These are phyloP conservation scores for Aplochiton taeniatus DNA, from an alignment of 2,797 vertebrate species.

Conservation along the genomic window DNA sequence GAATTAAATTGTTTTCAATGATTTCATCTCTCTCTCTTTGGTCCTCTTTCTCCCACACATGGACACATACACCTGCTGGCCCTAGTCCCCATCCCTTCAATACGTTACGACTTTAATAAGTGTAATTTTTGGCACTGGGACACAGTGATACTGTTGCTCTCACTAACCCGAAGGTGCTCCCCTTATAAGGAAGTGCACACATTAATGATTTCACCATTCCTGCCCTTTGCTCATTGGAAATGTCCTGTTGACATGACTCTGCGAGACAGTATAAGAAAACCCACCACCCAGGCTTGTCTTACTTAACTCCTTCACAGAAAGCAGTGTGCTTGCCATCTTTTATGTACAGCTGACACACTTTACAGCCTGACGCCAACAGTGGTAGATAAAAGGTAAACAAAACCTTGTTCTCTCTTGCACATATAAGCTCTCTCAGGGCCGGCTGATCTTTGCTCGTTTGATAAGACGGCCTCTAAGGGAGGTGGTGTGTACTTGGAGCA, in stretches of 20 bases:
- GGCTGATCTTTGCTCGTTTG: constrained; percentile 43
- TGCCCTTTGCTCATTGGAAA: constrained; percentile 39
- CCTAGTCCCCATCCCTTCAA: constrained; percentile 46
- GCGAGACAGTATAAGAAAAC: neutral
- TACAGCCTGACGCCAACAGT: neutral
- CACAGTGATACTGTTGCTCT: constrained; percentile 15
- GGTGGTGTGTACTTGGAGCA: neutral
- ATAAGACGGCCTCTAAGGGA: constrained; percentile 15
- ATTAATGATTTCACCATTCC: constrained; percentile 19
- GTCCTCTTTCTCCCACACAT: constrained; percentile 9
- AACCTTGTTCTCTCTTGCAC: constrained; percentile 9
- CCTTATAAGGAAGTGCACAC: constrained; percentile 40
- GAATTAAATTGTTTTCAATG: too few relatives aligned
- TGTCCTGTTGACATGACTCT: constrained; percentile 21
- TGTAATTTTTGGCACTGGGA: too few relatives aligned
- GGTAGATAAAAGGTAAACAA: constrained; percentile 24
- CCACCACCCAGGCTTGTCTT: constrained; percentile 1
- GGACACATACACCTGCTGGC: neutral
- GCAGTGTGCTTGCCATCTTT: neutral
- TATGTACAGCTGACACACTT: neutral
- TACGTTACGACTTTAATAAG: too few relatives aligned
- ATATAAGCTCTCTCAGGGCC: constrained; percentile 20
- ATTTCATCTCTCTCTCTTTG: too few relatives aligned
- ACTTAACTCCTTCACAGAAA: too few relatives aligned
- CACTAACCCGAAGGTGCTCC: constrained; percentile 22